Conservation (phyloP, 2,797 vertebrate genomes). For the Sebastes cheni region DNA sequence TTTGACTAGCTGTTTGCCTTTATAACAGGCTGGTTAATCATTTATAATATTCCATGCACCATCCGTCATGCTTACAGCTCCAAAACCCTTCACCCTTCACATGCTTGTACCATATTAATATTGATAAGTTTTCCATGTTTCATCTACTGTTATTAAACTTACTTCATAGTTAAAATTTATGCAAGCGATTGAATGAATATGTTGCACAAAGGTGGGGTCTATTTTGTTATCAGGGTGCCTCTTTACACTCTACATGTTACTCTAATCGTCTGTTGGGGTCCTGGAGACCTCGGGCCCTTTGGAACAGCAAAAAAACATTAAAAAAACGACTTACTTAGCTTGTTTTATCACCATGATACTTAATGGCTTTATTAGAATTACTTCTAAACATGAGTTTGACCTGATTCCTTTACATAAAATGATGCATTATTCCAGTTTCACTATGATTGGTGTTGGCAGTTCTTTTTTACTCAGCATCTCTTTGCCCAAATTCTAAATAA, state of each 20-base stretch:
- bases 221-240: background rate
- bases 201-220: background rate
- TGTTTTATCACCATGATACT: background rate
- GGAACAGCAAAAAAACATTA: background rate
- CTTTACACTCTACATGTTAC: background rate
- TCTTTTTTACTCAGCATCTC: too few species aligned
- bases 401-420: background rate
- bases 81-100: slow-evolving; percentile 20
- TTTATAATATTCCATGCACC: slow-evolving; percentile 59
- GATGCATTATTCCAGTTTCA: background rate
- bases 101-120: background rate
- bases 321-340: background rate
- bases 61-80: slow-evolving; percentile 60
- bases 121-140: background rate
- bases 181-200: background rate
- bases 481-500: background rate
- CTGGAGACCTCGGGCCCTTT: too few species aligned
- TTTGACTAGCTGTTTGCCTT: slow-evolving; percentile 52
- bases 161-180: background rate
- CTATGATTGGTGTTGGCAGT: too few species aligned
- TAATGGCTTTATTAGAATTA: background rate
- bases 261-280: background rate
- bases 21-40: slow-evolving; percentile 71
- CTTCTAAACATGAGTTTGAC: background rate
- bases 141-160: background rate